Evolutionary conservation across 1,140 invertebrate genomes (phyloP).

Genomic region (Chionoecetes opilio): DNA sequence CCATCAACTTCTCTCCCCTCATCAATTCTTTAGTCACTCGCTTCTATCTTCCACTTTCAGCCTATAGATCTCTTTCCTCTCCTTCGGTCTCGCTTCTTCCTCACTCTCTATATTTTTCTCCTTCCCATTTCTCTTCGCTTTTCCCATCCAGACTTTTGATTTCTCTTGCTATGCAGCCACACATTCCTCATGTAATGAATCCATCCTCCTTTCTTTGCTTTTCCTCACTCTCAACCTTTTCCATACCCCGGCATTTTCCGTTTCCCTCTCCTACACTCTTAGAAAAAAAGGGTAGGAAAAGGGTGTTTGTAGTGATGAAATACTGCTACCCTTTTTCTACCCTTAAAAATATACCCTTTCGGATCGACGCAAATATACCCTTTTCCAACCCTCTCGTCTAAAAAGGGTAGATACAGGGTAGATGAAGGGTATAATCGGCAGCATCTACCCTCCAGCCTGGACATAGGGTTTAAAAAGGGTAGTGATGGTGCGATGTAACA

Average conservation of each 20-base stretch:
- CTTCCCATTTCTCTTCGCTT: neutral
- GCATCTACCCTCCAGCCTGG: too few relatives aligned
- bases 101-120: neutral
- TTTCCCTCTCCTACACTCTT: too few relatives aligned
- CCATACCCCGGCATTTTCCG: neutral
- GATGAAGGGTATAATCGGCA: too few relatives aligned
- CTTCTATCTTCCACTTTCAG: neutral
- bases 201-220: neutral
- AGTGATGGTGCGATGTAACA: too few relatives aligned
- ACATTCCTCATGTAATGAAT: slow-evolving; percentile 6
- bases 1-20: neutral
- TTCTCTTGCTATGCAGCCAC: neutral
- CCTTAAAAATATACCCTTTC: too few relatives aligned
- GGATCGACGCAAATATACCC: too few relatives aligned
- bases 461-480: too few relatives aligned
- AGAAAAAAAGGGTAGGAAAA: too few relatives aligned
- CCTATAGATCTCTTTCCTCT: neutral
- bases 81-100: neutral
- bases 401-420: too few relatives aligned
- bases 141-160: neutral
- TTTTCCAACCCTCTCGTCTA: too few relatives aligned
- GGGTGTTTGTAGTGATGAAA: too few relatives aligned
- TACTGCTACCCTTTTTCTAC: too few relatives aligned
- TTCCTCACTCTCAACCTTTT: neutral
- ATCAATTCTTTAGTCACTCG: neutral